Evolutionary conservation across 2,888 invertebrate genomes (phyloP).

Genomic region (Pollenia amentaria): DNA sequence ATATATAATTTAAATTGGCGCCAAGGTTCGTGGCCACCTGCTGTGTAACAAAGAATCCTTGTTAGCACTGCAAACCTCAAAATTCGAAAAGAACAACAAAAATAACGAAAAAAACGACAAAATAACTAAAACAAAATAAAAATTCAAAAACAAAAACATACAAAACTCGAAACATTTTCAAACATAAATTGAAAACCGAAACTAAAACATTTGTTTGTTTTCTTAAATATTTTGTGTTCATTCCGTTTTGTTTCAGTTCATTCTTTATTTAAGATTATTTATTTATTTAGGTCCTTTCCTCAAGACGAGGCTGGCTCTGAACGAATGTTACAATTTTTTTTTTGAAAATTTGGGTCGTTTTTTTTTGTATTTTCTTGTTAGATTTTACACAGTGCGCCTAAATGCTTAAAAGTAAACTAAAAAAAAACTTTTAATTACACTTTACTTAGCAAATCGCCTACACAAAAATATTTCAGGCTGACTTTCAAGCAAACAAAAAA

Average conservation of each 20-base stretch:
- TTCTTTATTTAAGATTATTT: constrained; percentile 9
- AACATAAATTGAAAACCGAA: constrained; percentile 52
- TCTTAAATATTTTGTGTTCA: constrained; percentile 55
- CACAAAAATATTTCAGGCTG: constrained; percentile 44
- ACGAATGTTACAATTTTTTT: constrained; percentile 60
- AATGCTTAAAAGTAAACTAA: constrained; percentile 61
- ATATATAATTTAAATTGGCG: constrained; percentile 78
- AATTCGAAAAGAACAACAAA: constrained; percentile 22
- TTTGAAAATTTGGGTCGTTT: constrained; percentile 36
- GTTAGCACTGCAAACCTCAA: constrained; percentile 79
- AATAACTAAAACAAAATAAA: constrained; percentile 9
- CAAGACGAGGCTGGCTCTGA: background rate
- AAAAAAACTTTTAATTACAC: constrained; percentile 77
- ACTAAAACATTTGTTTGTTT: constrained; percentile 69
- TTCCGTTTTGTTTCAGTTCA: constrained; percentile 33
- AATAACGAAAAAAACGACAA: constrained; percentile 5
- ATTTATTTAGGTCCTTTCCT: constrained; percentile 65
- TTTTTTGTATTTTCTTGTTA: constrained; percentile 71
- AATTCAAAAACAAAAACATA: constrained; percentile 34
- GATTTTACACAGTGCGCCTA: constrained; percentile 69
- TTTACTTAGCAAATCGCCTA: constrained; percentile 72
- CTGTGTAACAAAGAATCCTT: constrained; percentile 80
- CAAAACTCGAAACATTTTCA: background rate
- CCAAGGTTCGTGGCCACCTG: constrained; percentile 82
- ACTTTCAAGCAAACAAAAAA: constrained; percentile 14